Percentiles rank a stretch among this genome's conserved stretches.
Evolutionary conservation across 2,888 invertebrate species (phyloP).

Genomic region (Agrochola litura): DNA sequence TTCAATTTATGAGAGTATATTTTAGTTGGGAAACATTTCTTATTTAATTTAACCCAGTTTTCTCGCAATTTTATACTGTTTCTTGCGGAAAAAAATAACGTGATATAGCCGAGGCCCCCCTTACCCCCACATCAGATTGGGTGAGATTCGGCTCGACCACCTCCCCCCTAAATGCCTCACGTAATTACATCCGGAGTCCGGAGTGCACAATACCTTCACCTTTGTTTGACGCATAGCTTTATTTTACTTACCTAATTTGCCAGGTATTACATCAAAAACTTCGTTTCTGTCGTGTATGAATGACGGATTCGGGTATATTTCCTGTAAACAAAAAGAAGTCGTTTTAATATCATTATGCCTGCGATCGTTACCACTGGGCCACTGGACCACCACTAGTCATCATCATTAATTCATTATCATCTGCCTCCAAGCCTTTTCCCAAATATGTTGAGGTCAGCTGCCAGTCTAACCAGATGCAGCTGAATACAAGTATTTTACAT

Average conservation of each 20-base stretch:
- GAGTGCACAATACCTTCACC: background rate
- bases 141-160: too few relatives aligned
- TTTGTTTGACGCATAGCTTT: background rate
- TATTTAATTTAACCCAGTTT: too few relatives aligned
- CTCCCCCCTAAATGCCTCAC: too few relatives aligned
- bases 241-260: constrained; percentile 94
- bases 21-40: too few relatives aligned
- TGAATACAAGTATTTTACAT: background rate
- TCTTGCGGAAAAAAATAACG: too few relatives aligned
- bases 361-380: too few relatives aligned
- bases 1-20: too few relatives aligned
- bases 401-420: too few relatives aligned
- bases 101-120: too few relatives aligned
- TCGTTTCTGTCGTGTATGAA: constrained; percentile 95
- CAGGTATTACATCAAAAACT: constrained; percentile 96
- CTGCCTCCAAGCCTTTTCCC: background rate
- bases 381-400: too few relatives aligned
- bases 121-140: too few relatives aligned
- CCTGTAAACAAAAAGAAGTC: constrained; percentile 89
- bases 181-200: background rate
- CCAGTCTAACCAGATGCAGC: background rate
- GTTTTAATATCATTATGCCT: background rate
- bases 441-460: background rate
- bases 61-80: too few relatives aligned
- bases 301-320: constrained; percentile 93